Evolutionary conservation across 53 echinoderm and acorn worm species (phyloP), one percentile per base, ranked within the genome.

Genomic region (Mesocentrotus franciscanus): DNA sequence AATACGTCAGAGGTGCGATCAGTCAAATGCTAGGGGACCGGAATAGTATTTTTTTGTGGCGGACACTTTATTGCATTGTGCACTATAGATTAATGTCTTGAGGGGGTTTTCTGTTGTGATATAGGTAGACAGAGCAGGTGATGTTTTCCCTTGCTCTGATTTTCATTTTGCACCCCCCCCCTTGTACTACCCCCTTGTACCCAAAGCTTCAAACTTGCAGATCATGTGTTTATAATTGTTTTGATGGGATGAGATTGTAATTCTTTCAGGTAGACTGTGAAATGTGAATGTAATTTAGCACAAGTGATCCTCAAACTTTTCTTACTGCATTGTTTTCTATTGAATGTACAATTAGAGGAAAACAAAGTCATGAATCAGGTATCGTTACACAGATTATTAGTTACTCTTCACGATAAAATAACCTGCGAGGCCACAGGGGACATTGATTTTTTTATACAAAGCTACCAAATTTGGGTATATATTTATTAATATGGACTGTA

Each of bases 51-150:
- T 90, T 81, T 90, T 20, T 90, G 90, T 59, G 60, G 55, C 85
- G 14, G 60, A 24, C 57, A 56, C 57, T 56, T 90, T 60, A 90
- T 90, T 58, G 90, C 90, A 90, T 90, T 58, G 61, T 16, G 39
- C 39, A 14, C 60, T 90, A 29, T 90, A 30, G 90, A 90, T 90
- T 90, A 90, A 60, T 29, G 90, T 90, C 90, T 90, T n/a, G 29
- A 60, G 90, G 58, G 29, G 29, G 39, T 81, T 17, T 42, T 81
- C 42, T 81, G 81, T 81, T 81, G 81, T 42, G 42, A 81, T 49
- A 49, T 81, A 42, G 81, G 81, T 81, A 81, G 81, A 42, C 36
- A 4, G 18, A 81, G 81, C 81, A 81, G 81, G 81, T 81, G 81
- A 81, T 81, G 20, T 81, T 42, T 64, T 18, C 17, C 22, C 18